Base-by-base conservation (phyloP, 2,797 vertebrate genomes). In the Remorina albescens region DNA sequence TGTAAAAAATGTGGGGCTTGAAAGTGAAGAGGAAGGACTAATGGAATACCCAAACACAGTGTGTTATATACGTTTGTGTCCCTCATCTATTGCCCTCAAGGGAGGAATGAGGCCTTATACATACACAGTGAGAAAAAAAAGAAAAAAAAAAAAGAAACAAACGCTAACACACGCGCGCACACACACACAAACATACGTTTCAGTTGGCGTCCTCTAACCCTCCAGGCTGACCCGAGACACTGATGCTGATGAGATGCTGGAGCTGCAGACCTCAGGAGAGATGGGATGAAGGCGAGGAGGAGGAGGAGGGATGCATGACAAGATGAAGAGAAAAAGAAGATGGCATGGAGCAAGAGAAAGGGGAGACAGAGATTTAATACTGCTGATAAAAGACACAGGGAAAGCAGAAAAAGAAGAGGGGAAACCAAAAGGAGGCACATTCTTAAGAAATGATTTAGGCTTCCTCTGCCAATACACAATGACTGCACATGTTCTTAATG, bases 191-290 rank as follows among this genome's bases (percentile, higher is more conserved):
- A 81, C 42, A 71, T 54, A 63, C 21, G 64, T 21, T 68, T 12
- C 64, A 0, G 1, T 21, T 32, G 36, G 54, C 47, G 54, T 18
- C 55, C 67, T 77, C 26, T 67, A 60, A 78, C 62, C 81, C 79
- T 72, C 58, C 36, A 12, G 19, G 83, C 76, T 84, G 85, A 87
- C 86, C 85, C 41, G 32, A 86, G 78, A 91, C 84, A 54, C 82
- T 89, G 82, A 91, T 86, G 87, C 83, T 92, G 90, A 92, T 89
- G 86, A 92, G 86, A 90, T 80, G 65, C 75, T 76, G 71, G 82
- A 85, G 82, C 78, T 84, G 70, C 57, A 84, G 86, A 76, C 84
- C 87, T 84, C 86, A 69, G 84, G 90, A 88, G 85, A 81, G 47
- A 80, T 51, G 23, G 58, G 61, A 82, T 78, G 65, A 80, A 74